Evolutionary conservation across 2,797 vertebrate species (phyloP).

Genomic region (Myotis vivesi): DNA sequence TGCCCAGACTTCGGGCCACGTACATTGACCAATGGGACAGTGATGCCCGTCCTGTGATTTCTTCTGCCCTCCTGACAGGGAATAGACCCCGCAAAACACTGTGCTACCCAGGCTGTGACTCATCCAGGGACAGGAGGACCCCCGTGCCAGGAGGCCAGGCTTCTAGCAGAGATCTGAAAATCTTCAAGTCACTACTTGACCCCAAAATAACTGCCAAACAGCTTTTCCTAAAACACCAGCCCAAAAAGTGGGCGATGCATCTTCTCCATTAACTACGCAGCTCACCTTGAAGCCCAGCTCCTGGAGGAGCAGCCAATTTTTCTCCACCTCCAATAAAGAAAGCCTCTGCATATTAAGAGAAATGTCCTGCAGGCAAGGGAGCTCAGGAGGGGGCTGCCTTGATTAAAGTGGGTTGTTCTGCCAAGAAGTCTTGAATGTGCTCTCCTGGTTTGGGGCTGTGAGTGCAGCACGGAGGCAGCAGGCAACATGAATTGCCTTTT

Average conservation of each 20-base stretch:
- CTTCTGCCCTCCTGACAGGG: background rate
- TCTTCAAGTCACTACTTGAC: background rate
- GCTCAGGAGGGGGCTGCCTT: slow-evolving; percentile 70
- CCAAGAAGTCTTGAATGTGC: slow-evolving; percentile 76
- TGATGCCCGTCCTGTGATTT: background rate
- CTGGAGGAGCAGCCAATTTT: slow-evolving; percentile 43
- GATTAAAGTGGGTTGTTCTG: slow-evolving; percentile 81
- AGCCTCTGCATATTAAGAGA: slow-evolving; percentile 44
- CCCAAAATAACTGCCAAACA: background rate
- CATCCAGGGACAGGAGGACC: background rate
- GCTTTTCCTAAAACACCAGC: background rate
- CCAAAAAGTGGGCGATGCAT: background rate
- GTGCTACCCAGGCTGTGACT: background rate
- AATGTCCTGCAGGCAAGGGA: slow-evolving; percentile 71
- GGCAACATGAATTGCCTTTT: slow-evolving; percentile 85
- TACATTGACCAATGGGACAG: background rate
- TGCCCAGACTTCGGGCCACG: background rate
- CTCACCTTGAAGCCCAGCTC: slow-evolving; percentile 11
- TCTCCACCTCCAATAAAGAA: slow-evolving; percentile 59
- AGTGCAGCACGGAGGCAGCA: slow-evolving; percentile 73
- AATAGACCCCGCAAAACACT: background rate
- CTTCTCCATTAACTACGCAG: slow-evolving; percentile 30
- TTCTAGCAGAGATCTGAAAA: background rate
- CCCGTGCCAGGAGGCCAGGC: background rate
- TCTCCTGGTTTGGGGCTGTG: slow-evolving; percentile 78